Evolutionary conservation across 1,140 invertebrate genomes (phyloP).

Genomic region (Pogonomyrmex californicus): DNA sequence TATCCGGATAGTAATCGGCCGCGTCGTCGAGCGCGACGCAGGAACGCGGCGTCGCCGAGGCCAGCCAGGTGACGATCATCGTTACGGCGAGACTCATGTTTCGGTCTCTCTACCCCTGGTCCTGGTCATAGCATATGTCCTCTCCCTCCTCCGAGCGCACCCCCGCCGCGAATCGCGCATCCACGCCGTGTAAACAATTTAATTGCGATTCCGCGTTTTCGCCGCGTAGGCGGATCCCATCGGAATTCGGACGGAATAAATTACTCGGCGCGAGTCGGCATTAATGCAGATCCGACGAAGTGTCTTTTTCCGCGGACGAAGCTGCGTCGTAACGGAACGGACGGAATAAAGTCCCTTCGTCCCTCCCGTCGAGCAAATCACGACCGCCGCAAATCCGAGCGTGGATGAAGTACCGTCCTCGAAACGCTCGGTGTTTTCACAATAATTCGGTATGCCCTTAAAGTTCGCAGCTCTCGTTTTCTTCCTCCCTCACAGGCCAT

Average conservation of each 20-base stretch:
- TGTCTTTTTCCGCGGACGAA: too few relatives aligned
- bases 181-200: neutral
- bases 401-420: neutral
- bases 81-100: slow-evolving; percentile 38
- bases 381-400: neutral
- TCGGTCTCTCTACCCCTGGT: neutral
- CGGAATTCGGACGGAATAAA: neutral
- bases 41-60: neutral
- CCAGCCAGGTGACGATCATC: slow-evolving; percentile 46
- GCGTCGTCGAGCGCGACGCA: slow-evolving; percentile 37
- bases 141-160: too few relatives aligned
- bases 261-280: too few relatives aligned
- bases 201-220: neutral
- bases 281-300: too few relatives aligned
- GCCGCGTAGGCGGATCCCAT: too few relatives aligned
- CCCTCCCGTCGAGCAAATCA: neutral
- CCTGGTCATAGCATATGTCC: neutral
- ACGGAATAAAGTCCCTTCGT: neutral
- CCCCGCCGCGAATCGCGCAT: neutral
- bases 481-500: neutral
- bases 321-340: too few relatives aligned
- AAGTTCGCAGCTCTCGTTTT: neutral
- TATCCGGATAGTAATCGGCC: slow-evolving; percentile 34
- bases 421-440: neutral
- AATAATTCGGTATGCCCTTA: too few relatives aligned